phyloP scores from a whole-genome alignment of 1,140 invertebrate species.

The Camponotus pennsylvanicus region DNA sequence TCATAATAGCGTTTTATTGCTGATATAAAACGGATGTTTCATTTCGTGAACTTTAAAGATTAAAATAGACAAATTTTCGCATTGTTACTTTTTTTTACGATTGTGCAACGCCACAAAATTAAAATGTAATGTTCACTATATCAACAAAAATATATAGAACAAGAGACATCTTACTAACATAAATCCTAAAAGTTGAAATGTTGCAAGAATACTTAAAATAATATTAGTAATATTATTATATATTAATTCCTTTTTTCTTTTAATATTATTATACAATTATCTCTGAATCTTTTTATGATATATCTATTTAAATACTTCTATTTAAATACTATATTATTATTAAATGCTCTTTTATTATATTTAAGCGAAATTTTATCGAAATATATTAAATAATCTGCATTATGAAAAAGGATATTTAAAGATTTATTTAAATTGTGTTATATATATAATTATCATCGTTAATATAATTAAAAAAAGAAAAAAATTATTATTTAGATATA shows the following conservation, averaged over 20 bases:
- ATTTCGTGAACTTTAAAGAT: conserved; percentile 21
- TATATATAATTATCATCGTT: conserved; percentile 33
- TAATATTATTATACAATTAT: conserved; percentile 4
- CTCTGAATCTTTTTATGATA: conserved; percentile 11
- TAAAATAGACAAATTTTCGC: not conserved
- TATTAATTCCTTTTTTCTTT: not conserved
- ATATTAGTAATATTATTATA: not conserved
- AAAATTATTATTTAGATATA: conserved; percentile 32
- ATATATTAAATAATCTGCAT: conserved; percentile 38
- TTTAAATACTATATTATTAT: conserved; percentile 24
- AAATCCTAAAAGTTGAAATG: not conserved
- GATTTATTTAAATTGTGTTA: conserved; percentile 16
- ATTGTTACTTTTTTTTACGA: not conserved
- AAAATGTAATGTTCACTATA: not conserved
- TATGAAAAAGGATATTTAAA: conserved; percentile 22
- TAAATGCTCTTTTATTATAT: not conserved
- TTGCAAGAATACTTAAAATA: not conserved
- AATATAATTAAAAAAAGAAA: conserved; percentile 53
- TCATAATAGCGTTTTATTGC: conserved; percentile 5
- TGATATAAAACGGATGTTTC: not conserved
- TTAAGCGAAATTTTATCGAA: conserved; percentile 33
- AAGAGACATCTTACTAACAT: conserved; percentile 7
- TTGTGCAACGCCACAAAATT: not conserved
- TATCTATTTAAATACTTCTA: conserved; percentile 8
- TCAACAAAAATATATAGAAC: not conserved